These are phyloP conservation scores for Ryuthela nishihirai DNA, from an alignment of 2,888 invertebrate species.

Conservation along the genomic window DNA sequence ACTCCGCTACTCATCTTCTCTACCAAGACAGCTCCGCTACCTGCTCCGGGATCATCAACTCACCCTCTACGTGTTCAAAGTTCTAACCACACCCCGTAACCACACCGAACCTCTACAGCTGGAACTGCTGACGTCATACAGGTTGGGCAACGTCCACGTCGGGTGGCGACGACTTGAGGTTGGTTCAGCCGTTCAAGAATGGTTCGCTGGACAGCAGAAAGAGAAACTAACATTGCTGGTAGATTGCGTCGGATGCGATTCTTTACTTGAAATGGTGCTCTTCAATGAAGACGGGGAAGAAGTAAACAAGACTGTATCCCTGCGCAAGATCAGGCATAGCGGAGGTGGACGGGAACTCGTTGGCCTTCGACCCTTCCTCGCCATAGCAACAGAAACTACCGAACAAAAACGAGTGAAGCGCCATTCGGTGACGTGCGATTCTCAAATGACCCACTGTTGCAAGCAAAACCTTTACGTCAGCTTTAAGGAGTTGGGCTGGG, in stretches of 20 bases:
- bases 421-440: slow-evolving; percentile 75
- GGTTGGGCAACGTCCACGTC: slow-evolving; percentile 61
- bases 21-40: slow-evolving; percentile 45
- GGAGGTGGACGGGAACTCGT: slow-evolving; percentile 13
- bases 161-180: slow-evolving; percentile 87
- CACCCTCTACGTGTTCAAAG: slow-evolving; percentile 69
- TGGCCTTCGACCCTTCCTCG: slow-evolving; percentile 72
- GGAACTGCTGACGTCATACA: slow-evolving; percentile 58
- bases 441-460: slow-evolving; percentile 63
- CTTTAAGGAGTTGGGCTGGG: slow-evolving; percentile 87
- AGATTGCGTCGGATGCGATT: slow-evolving; percentile 51
- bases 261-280: slow-evolving; percentile 45
- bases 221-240: slow-evolving; percentile 70
- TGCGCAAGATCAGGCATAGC: slow-evolving; percentile 16
- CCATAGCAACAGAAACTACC: slow-evolving; percentile 73
- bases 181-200: slow-evolving; percentile 69
- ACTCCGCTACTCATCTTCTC: slow-evolving; percentile 57
- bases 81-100: slow-evolving; percentile 47
- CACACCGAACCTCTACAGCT: slow-evolving; percentile 46
- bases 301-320: slow-evolving; percentile 42
- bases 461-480: slow-evolving; percentile 87
- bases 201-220: slow-evolving; percentile 55
- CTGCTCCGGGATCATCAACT: slow-evolving; percentile 53
- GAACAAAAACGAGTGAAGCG: slow-evolving; percentile 61
- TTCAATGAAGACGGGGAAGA: slow-evolving; percentile 41